phyloP scores from a whole-genome alignment of 2,797 vertebrate species.

The Rhabdomys pumilio region DNA sequence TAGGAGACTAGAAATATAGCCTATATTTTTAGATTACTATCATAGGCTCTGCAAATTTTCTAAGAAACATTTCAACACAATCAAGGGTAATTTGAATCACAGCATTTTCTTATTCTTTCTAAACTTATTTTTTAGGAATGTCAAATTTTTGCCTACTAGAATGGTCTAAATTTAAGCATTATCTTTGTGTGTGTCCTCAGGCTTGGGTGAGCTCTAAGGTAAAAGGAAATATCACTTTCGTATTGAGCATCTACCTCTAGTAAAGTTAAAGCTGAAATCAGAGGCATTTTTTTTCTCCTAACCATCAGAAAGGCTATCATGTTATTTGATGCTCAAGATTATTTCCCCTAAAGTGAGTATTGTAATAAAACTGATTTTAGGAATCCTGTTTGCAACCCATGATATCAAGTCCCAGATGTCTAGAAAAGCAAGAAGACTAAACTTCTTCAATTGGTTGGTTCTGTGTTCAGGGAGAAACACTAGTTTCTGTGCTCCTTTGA shows the following conservation, averaged over 20 bases:
- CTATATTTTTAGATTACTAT: slow-evolving; percentile 77
- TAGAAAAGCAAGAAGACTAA: neutral
- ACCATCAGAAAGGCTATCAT: neutral
- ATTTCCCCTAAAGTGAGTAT: slow-evolving; percentile 3
- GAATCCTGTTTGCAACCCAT: neutral
- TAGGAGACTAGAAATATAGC: slow-evolving; percentile 66
- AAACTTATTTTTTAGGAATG: slow-evolving; percentile 32
- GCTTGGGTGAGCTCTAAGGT: slow-evolving; percentile 46
- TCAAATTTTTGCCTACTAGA: slow-evolving; percentile 68
- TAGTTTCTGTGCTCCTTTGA: neutral
- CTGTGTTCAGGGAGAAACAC: neutral
- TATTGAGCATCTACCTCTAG: neutral
- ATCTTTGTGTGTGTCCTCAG: slow-evolving; percentile 57
- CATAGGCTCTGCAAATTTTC: slow-evolving; percentile 67
- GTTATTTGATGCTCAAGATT: neutral
- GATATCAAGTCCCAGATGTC: neutral
- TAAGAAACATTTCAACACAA: slow-evolving; percentile 76
- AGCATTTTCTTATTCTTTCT: slow-evolving; percentile 74
- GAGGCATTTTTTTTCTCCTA: slow-evolving; percentile 42
- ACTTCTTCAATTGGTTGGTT: neutral
- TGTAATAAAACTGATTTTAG: slow-evolving; percentile 18
- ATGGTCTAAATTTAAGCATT: slow-evolving; percentile 73
- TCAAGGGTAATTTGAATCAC: slow-evolving; percentile 80
- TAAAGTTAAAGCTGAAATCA: neutral
- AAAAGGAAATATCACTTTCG: neutral